Evolutionary conservation across 2,888 invertebrate species (phyloP).

Genomic region (Tricholauxania praeusta): DNA sequence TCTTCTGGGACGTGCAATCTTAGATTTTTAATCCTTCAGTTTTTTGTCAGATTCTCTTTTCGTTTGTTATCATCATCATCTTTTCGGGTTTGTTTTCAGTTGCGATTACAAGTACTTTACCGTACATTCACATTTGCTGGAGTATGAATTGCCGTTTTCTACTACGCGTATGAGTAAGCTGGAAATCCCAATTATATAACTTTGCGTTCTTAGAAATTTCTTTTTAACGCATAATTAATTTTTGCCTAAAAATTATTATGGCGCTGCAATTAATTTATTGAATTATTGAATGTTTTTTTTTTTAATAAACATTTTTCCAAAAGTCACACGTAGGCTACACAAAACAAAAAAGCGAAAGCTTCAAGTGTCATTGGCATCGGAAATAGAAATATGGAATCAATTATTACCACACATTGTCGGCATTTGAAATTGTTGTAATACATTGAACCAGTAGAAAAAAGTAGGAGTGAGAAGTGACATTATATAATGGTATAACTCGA

Average conservation of each 20-base stretch:
- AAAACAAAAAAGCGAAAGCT: conserved; percentile 62
- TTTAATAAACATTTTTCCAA: not conserved
- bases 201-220: not conserved
- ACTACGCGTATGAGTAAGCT: too few species aligned
- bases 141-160: too few species aligned
- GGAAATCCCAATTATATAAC: not conserved
- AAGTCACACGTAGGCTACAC: conserved; percentile 24
- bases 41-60: not conserved
- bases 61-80: not conserved
- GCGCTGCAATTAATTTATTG: conserved; percentile 1
- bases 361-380: conserved; percentile 60
- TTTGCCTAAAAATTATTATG: not conserved
- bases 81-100: not conserved
- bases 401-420: conserved; percentile 3
- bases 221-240: not conserved
- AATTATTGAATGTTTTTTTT: not conserved
- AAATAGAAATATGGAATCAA: conserved; percentile 44
- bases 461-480: too few species aligned
- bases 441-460: too few species aligned
- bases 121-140: too few species aligned
- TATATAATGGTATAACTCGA: too few species aligned
- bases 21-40: not conserved
- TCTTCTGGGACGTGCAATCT: not conserved
- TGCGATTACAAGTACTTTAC: too few species aligned
- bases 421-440: not conserved